These are phyloP conservation scores for Halichondria panicea DNA, from an alignment of 37 sponge, comb jelly and placozoan genomes.

Conservation along the genomic window DNA sequence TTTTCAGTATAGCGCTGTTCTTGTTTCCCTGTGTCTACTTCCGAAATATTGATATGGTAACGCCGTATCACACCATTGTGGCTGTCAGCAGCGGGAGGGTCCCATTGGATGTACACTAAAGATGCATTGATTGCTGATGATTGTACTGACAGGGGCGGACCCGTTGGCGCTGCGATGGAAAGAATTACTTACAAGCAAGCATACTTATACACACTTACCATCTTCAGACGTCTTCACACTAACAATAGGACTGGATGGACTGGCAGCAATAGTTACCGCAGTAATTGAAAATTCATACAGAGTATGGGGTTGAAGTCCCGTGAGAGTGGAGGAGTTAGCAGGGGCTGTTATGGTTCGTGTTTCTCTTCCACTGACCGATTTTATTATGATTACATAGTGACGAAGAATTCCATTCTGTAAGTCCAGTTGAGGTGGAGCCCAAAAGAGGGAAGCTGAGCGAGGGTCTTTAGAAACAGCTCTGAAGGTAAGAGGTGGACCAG, in stretches of 20 bases:
- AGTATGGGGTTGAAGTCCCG: background rate
- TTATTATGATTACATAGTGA: background rate
- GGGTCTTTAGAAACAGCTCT: background rate
- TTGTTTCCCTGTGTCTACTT: slow-evolving; percentile 16
- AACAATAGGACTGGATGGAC: background rate
- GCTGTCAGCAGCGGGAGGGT: background rate
- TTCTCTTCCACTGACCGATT: background rate
- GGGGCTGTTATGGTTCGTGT: background rate
- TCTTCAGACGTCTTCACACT: background rate
- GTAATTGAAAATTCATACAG: background rate
- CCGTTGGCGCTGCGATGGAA: background rate
- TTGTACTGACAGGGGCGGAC: background rate
- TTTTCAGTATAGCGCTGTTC: background rate
- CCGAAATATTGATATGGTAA: slow-evolving; percentile 15
- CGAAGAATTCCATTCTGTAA: slow-evolving; percentile 1
- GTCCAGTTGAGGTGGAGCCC: background rate
- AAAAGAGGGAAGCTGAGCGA: background rate
- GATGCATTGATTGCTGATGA: background rate
- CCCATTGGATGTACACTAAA: background rate
- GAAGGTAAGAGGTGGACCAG: background rate
- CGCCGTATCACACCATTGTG: slow-evolving; percentile 11
- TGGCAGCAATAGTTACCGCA: background rate
- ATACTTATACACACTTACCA: background rate
- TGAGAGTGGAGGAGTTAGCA: background rate
- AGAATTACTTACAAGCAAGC: background rate